Evolutionary conservation across 2,113 vertebrate genomes (phyloP).

Genomic region (Gobius niger): DNA sequence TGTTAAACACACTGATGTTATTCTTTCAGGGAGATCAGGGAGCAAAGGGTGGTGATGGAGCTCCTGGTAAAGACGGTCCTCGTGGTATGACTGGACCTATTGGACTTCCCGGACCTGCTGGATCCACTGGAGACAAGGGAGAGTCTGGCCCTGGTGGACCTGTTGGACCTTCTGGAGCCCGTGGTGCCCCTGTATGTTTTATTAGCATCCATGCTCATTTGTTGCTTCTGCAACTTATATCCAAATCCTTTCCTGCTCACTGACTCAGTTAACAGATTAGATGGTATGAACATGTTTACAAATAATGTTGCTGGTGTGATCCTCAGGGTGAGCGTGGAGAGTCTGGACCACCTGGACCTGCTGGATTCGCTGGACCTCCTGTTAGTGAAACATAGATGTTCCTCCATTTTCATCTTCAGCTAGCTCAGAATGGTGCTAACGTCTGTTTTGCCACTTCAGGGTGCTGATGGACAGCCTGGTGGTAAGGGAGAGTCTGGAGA

Average conservation of each 20-base stretch:
- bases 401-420: not conserved
- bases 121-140: slow-evolving; percentile 94
- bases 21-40: slow-evolving; percentile 88
- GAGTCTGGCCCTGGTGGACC: slow-evolving; percentile 86
- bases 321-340: slow-evolving; percentile 94
- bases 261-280: too few species aligned
- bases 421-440: not conserved
- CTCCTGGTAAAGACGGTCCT: slow-evolving; percentile 90
- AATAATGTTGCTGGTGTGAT: not conserved
- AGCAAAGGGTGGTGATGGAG: slow-evolving; percentile 89
- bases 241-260: too few species aligned
- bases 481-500: slow-evolving; percentile 85
- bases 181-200: slow-evolving; percentile 88
- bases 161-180: slow-evolving; percentile 87
- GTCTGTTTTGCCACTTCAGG: slow-evolving; percentile 69
- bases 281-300: not conserved
- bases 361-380: slow-evolving; percentile 97
- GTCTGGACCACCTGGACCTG: slow-evolving; percentile 89
- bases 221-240: too few species aligned
- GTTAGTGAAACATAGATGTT: slow-evolving; percentile 75
- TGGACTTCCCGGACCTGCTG: slow-evolving; percentile 91
- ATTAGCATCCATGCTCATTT: not conserved
- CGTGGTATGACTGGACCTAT: slow-evolving; percentile 95
- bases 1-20: not conserved
- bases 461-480: slow-evolving; percentile 85